A percentile compares a stretch with the other conserved stretches of the same genome.
phyloP scores from a whole-genome alignment of 2,113 vertebrate species.

The Nycticorax nycticorax region DNA sequence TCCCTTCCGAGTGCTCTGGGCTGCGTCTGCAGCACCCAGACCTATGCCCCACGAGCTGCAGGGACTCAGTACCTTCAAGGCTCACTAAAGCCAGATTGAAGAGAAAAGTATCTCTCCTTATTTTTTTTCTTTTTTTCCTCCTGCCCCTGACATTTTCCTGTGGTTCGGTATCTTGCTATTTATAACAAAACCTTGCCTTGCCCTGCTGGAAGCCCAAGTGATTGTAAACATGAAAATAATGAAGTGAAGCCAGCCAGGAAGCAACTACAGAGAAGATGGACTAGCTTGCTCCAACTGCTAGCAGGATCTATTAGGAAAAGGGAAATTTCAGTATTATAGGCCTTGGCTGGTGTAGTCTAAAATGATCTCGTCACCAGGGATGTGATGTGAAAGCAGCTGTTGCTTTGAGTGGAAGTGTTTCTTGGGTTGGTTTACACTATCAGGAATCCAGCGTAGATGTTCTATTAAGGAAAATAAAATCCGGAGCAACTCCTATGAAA shows the following conservation, averaged over 20 bases:
- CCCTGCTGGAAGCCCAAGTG: background rate
- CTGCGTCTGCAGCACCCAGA: background rate
- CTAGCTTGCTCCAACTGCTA: background rate
- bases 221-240: background rate
- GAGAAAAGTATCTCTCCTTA: background rate
- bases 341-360: background rate
- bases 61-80: background rate
- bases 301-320: background rate
- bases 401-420: background rate
- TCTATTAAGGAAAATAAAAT: background rate
- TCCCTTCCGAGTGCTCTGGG: background rate
- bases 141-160: background rate
- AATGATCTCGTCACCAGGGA: background rate
- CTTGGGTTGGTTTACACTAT: background rate
- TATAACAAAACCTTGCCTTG: background rate
- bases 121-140: background rate
- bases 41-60: fast-evolving
- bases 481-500: too few species aligned
- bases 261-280: background rate
- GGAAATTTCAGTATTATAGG: background rate
- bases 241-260: background rate
- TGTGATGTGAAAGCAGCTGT: background rate
- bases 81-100: background rate
- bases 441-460: background rate
- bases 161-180: background rate